Conservation (phyloP, 2,113 vertebrate species). For the Limanda limanda region DNA sequence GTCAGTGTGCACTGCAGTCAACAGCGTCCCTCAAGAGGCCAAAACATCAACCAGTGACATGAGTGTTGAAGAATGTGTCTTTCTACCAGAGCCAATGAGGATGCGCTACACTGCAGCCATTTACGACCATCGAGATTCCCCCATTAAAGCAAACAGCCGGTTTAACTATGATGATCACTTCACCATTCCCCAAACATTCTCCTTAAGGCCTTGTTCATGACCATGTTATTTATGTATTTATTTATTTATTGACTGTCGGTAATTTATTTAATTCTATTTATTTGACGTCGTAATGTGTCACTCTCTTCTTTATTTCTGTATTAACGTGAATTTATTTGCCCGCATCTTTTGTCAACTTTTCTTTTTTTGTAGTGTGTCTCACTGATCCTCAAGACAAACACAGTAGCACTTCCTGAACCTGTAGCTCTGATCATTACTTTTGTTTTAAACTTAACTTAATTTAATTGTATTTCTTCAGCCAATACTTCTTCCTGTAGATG, state of each 20-base stretch:
- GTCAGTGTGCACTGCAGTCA: constrained; percentile 61
- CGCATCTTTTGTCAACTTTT: constrained; percentile 58
- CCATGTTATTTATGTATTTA: constrained; percentile 87
- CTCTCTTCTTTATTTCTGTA: constrained; percentile 64
- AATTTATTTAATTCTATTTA: constrained; percentile 86
- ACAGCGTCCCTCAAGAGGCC: constrained; percentile 50
- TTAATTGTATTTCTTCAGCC: constrained; percentile 44
- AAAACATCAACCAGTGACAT: constrained; percentile 45
- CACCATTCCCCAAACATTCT: constrained; percentile 50
- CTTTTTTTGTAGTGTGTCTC: constrained; percentile 53
- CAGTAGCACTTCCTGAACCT: constrained; percentile 72
- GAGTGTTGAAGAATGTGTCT: constrained; percentile 60
- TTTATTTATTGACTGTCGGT: constrained; percentile 87
- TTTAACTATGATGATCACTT: constrained; percentile 46
- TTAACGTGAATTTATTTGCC: constrained; percentile 71
- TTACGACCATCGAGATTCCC: constrained; percentile 47
- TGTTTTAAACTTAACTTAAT: constrained; percentile 46
- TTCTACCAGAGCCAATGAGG: constrained; percentile 60
- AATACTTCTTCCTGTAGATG: constrained; percentile 75
- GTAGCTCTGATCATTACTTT: constrained; percentile 57
- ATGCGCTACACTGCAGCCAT: constrained; percentile 57
- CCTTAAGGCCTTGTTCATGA: constrained; percentile 64
- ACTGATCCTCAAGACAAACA: constrained; percentile 49
- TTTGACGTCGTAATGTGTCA: constrained; percentile 70
- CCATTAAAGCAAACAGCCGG: constrained; percentile 52